Evolutionary conservation across 2,888 invertebrate species (phyloP), one percentile per base, ranked within the genome.

Genomic region (Tyria jacobaeae): DNA sequence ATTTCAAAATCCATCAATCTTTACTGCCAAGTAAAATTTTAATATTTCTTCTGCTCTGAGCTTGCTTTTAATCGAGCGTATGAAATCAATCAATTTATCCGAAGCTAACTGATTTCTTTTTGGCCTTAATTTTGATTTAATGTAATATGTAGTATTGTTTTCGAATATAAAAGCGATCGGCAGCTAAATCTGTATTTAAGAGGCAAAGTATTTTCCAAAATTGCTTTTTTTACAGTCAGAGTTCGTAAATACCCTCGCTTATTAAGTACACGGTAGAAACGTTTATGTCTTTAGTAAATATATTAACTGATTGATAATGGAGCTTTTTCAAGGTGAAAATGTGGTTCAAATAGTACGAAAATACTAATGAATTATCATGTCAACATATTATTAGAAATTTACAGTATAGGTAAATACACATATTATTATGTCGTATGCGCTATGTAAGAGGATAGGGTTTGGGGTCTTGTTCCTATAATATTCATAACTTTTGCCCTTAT

Each of bases 1-100:
- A 48, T 47, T 53, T 59, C 0, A 27, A 17, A 47, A 37, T 15
- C 37, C 57, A 57, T 57, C 49, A 57, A 59, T 48, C 52, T 47
- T 52, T 2, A 14, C 25, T 35, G 5, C 4, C 14, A 25, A 1
- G 14, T 39, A 10, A 39, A 25, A 31, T 50, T 17, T n/a, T 57
- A 21, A 50, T 48, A 47, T 57, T 49, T 3, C 12, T 21, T 24
- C 31, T 44, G 21, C 27, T 35, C 27, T 34, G 57, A 25, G 6
- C 24, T 56, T 48, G 41, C 21, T 58, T 52, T 52, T 47, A 52
- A 52, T 47, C 58, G n/a, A 34, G 15, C 41, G 24, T 39, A 51
- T 37, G n/a, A 35, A 44, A 47, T 58, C 21, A 35, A 31, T 52
- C 51, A 27, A 49, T 21, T 21, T 44, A 35, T 35, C 9, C n/a